Conservation (phyloP, 2,888 invertebrate genomes). For the Laspeyria flexula region DNA sequence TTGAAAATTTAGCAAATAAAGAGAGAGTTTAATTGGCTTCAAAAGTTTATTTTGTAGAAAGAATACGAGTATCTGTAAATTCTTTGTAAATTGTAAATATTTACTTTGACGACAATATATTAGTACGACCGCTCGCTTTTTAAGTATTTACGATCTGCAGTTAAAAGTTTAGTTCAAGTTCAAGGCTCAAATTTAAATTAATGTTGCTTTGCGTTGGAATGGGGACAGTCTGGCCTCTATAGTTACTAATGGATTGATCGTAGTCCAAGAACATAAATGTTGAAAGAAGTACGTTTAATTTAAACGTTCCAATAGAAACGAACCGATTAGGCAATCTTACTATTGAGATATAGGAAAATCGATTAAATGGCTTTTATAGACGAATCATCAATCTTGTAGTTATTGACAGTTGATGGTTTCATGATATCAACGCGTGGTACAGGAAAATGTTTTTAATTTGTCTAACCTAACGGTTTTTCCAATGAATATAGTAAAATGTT, state of each 20-base stretch:
- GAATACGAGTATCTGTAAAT: no score
- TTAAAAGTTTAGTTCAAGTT: constrained; percentile 35
- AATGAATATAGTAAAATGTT: constrained; percentile 18
- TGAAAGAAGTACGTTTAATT: background rate
- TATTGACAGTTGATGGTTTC: background rate
- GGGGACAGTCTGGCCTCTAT: constrained; percentile 39
- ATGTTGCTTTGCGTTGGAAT: constrained; percentile 24
- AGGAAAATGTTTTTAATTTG: background rate
- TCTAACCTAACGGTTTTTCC: background rate
- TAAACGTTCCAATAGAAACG: background rate
- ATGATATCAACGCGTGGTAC: background rate
- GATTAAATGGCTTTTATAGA: background rate
- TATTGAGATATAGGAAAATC: background rate
- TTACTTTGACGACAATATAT: no score
- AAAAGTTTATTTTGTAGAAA: no score
- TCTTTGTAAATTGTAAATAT: no score
- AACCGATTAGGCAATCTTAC: background rate
- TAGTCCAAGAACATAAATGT: constrained; percentile 6
- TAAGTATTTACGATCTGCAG: constrained; percentile 16
- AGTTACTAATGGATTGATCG: constrained; percentile 13
- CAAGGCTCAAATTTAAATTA: constrained; percentile 37
- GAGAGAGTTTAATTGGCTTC: no score
- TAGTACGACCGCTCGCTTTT: background rate
- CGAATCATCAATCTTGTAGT: background rate
- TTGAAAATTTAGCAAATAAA: no score